Evolutionary conservation across 2,797 vertebrate genomes (phyloP).

Genomic region (Parauchenoglanis ngamensis): DNA sequence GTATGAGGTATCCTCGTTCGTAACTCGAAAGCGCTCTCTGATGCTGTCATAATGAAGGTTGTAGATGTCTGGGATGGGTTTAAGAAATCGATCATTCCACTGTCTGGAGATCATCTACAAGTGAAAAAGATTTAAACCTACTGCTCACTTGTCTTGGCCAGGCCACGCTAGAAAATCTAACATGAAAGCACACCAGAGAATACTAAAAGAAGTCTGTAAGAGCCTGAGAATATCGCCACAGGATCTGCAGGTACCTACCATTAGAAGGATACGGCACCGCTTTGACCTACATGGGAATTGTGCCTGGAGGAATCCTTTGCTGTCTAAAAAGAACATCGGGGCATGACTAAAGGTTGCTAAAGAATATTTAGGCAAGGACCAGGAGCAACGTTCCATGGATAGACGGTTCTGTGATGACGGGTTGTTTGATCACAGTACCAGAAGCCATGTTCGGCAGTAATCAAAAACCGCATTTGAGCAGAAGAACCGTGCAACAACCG

Average conservation of each 20-base stretch:
- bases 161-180: no score
- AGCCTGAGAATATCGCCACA: background rate
- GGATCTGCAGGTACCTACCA: background rate
- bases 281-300: background rate
- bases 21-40: no score
- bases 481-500: background rate
- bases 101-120: no score
- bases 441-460: background rate
- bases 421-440: background rate
- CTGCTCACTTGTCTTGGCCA: no score
- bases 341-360: background rate
- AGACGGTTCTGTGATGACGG: background rate
- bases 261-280: background rate
- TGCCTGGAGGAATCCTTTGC: background rate
- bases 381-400: background rate
- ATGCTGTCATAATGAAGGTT: no score
- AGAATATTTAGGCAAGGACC: background rate
- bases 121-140: background rate
- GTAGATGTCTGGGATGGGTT: no score
- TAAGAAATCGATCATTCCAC: no score
- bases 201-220: background rate
- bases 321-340: background rate
- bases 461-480: background rate
- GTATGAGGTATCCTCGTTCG: no score
- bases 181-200: background rate